A percentile compares a stretch with the other conserved stretches of the same genome.
These are phyloP conservation scores for Mastigias papua DNA, from an alignment of 30 jellyfish, hydroid and myxozoan genomes.

Conservation along the genomic window DNA sequence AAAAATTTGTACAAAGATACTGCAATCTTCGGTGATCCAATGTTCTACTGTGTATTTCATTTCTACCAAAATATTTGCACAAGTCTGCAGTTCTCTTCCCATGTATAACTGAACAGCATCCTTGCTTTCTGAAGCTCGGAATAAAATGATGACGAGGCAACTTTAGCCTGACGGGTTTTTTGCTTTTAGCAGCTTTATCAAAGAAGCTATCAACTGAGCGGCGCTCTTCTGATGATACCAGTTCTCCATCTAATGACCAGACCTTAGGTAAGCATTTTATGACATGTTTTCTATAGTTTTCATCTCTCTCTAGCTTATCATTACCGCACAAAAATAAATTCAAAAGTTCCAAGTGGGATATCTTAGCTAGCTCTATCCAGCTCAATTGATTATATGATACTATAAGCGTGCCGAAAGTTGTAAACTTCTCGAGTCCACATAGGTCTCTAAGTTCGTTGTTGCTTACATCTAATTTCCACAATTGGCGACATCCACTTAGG, in stretches of 20 bases:
- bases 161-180: slow-evolving; percentile 57
- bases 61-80: slow-evolving; percentile 37
- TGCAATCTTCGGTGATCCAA: slow-evolving; percentile 48
- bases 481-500: slow-evolving; percentile 57
- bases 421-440: slow-evolving; percentile 50
- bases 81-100: slow-evolving; percentile 48
- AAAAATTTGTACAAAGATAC: slow-evolving; percentile 13
- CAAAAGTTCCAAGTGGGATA: slow-evolving; percentile 49
- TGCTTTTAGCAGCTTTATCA: slow-evolving; percentile 32
- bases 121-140: slow-evolving; percentile 59
- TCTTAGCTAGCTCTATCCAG: slow-evolving; percentile 59
- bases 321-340: slow-evolving; percentile 24
- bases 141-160: slow-evolving; percentile 34
- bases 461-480: slow-evolving; percentile 64
- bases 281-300: slow-evolving; percentile 65
- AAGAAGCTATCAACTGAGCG: slow-evolving; percentile 19
- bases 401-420: slow-evolving; percentile 49
- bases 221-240: slow-evolving; percentile 53
- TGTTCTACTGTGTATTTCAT: slow-evolving; percentile 38
- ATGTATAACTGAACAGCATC: neutral
- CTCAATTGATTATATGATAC: slow-evolving; percentile 40
- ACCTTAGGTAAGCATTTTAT: slow-evolving; percentile 42
- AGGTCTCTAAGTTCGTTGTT: slow-evolving; percentile 53
- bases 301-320: slow-evolving; percentile 24
- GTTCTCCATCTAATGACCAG: slow-evolving; percentile 72